Base-by-base conservation (phyloP, 2,113 vertebrate genomes). In the Zosterops borbonicus region DNA sequence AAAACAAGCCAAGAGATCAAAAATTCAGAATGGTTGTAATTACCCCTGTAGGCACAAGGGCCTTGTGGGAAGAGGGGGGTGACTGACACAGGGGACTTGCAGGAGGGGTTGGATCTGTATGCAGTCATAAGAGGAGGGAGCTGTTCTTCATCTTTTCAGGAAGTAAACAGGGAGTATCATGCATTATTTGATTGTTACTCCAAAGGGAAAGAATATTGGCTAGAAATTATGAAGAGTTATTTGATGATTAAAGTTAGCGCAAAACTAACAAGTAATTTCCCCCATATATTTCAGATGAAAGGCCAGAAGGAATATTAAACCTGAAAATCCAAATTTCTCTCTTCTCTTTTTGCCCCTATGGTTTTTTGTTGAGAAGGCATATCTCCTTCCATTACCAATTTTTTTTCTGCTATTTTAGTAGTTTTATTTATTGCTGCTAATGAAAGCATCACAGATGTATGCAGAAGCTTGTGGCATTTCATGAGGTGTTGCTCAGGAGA, bases 21-120 rank as follows among this genome's bases (percentile, higher is more conserved):
- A 96, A 94, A 90, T 82, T 85, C 64, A 85, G 91, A 96, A 90
- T 88, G 79, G 59, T 92, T 94, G 65, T 81, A 90, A 94, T 97
- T 96, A 96, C 89, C 81, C 50, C 24, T 39, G 37, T 59, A 87
- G 74, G 86, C 76, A 88, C 41, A 87, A 80, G 75, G 83, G 67
- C 88, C 93, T 84, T 93, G 64, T 37, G 85, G 92, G 79, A 92
- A 86, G 42, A 93, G 89, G 70, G 79, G 73, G 89, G 75, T 58
- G 78, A 52, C 50, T 75, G 73, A 87, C 88, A 87, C 81, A 83
- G n/a, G 76, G 87, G 49, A 83, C 14, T 79, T 85, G 50, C 7
- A 73, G 94, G 83, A 93, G 41, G 12, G 63, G 10, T 6, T 80
- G 82, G 53, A 73, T 75, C 52, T 41, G 10, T 39, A 41, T 0